phyloP scores from a whole-genome alignment of 2,797 vertebrate genomes.

The Coranthus polyacanthus region DNA sequence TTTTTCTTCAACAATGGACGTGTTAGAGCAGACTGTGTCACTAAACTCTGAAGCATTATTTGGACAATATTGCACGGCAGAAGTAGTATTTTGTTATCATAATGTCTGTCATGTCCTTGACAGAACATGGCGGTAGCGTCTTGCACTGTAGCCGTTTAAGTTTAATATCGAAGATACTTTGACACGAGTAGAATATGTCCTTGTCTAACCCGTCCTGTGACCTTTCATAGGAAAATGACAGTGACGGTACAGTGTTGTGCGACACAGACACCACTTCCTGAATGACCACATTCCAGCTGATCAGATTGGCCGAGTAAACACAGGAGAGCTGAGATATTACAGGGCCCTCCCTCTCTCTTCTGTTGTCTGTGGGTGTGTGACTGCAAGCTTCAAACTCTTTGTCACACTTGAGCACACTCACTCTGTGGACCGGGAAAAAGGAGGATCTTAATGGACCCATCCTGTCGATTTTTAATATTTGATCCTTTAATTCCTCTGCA shows the following conservation, averaged over 20 bases:
- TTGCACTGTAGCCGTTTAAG: too few relatives aligned
- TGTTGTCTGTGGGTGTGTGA: constrained; percentile 59
- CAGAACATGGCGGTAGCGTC: too few relatives aligned
- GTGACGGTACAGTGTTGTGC: constrained; percentile 16
- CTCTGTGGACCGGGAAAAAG: constrained; percentile 14
- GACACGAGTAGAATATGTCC: background rate
- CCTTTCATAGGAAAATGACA: constrained; percentile 13
- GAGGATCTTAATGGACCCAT: constrained; percentile 18
- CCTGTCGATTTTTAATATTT: background rate
- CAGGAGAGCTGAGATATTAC: constrained; percentile 32
- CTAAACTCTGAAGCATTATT: too few relatives aligned
- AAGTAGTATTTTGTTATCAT: too few relatives aligned
- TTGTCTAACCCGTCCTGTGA: background rate
- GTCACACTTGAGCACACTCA: constrained; percentile 24
- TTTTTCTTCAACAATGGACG: too few relatives aligned
- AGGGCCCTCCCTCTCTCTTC: constrained; percentile 50
- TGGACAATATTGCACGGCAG: too few relatives aligned
- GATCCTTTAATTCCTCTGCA: constrained; percentile 32
- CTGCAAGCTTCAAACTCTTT: constrained; percentile 18
- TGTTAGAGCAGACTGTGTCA: too few relatives aligned
- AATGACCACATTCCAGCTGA: constrained; percentile 79
- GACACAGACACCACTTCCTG: constrained; percentile 74
- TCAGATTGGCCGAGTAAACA: constrained; percentile 64
- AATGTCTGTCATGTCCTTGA: too few relatives aligned
- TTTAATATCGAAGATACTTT: too few relatives aligned